Conservation (phyloP, 2,888 invertebrate genomes). For the Pristionchus mayeri region DNA sequence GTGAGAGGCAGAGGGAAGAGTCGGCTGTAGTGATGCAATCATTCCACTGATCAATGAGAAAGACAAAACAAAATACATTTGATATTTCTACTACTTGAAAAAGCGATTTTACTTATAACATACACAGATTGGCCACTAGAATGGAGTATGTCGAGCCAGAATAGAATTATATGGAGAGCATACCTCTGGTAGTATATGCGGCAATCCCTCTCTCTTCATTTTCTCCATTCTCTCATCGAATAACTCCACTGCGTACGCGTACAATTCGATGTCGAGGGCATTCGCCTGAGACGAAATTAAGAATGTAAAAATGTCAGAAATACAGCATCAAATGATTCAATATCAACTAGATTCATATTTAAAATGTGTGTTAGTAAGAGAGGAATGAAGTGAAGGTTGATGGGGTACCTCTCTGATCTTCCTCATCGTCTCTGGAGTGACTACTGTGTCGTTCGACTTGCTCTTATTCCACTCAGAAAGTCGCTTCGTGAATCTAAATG, state of each 20-base stretch:
- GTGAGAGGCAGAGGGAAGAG: conserved; percentile 36
- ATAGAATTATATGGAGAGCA: neutral
- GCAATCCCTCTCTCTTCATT: conserved; percentile 50
- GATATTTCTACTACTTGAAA: no score
- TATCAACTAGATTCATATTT: neutral
- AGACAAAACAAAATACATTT: no score
- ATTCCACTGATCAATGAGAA: neutral
- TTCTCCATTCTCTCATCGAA: conserved; percentile 83
- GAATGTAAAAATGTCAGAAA: neutral
- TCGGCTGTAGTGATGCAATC: conserved; percentile 36
- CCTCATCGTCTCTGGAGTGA: conserved; percentile 85
- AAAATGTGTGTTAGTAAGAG: no score
- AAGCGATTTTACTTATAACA: no score
- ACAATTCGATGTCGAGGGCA: conserved; percentile 91
- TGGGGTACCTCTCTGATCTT: conserved; percentile 82
- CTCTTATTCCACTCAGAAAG: conserved; percentile 72
- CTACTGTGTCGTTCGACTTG: conserved; percentile 89
- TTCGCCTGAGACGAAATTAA: conserved; percentile 81
- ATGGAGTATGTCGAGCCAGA: no score
- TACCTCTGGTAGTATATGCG: conserved; percentile 28
- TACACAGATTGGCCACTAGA: no score
- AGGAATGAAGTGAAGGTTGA: no score
- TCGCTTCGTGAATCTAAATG: conserved; percentile 79
- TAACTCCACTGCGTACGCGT: conserved; percentile 91
- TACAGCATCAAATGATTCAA: neutral